Conservation (phyloP, 2,113 vertebrate species). For the Camelus dromedarius region DNA sequence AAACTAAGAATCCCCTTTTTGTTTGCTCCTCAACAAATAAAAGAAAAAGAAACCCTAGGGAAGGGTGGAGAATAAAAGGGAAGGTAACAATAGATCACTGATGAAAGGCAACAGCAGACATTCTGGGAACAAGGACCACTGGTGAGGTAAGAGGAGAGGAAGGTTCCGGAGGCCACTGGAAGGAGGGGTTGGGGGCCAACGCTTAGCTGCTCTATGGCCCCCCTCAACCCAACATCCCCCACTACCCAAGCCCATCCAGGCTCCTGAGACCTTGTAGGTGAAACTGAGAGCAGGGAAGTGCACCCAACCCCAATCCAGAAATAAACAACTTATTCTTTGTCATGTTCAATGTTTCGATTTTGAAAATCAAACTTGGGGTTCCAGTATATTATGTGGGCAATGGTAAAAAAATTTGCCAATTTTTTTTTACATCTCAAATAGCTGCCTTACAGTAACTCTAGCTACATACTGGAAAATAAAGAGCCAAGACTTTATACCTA, state of each 20-base stretch:
- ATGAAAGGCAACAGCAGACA: not conserved
- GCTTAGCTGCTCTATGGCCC: not conserved
- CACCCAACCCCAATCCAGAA: no score
- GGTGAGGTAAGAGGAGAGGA: not conserved
- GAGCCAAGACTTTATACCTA: not conserved
- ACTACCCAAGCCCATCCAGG: no score
- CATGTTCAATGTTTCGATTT: not conserved
- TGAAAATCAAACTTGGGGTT: conserved; percentile 29
- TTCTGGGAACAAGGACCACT: not conserved
- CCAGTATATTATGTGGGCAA: not conserved
- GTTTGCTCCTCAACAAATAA: conserved; percentile 29
- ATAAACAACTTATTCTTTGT: not conserved
- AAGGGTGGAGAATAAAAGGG: not conserved
- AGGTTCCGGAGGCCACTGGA: not conserved
- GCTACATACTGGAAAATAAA: not conserved
- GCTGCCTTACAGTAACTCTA: not conserved
- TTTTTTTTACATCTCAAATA: not conserved
- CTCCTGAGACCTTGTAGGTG: not conserved
- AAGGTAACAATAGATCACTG: conserved; percentile 43
- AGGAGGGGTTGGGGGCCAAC: not conserved
- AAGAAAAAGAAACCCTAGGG: not conserved
- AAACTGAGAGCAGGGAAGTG: not conserved
- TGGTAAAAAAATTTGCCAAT: not conserved
- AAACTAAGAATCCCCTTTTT: not conserved
- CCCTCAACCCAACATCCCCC: not conserved